Percentiles rank a stretch among this genome's conserved stretches.
Conservation (phyloP, 2,797 vertebrate species). For the Brachymystax lenok region DNA sequence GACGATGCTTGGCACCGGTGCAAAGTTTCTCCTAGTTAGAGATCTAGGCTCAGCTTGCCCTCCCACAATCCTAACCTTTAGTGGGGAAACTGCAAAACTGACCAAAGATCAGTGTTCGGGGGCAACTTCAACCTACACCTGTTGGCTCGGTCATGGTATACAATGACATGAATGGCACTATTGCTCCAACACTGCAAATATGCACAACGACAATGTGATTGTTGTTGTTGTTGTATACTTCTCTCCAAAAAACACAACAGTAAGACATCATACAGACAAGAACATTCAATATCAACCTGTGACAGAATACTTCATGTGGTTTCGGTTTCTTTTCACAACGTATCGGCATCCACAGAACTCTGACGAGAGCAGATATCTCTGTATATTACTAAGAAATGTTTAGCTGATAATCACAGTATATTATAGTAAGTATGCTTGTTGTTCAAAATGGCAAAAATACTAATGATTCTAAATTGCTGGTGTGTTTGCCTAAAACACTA, state of each 20-base stretch:
- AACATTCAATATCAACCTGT: slow-evolving; percentile 76
- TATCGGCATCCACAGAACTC: slow-evolving; percentile 57
- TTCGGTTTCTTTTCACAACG: slow-evolving; percentile 65
- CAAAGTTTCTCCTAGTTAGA: too few species aligned
- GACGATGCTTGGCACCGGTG: slow-evolving; percentile 13
- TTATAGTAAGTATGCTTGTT: slow-evolving; percentile 57
- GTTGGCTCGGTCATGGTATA: slow-evolving; percentile 3
- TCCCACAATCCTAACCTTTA: too few species aligned
- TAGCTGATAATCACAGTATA: slow-evolving; percentile 77
- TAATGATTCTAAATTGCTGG: slow-evolving; percentile 79
- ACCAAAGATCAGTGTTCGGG: too few species aligned
- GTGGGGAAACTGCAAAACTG: too few species aligned
- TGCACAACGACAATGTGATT: slow-evolving; percentile 64
- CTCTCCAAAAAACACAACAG: slow-evolving; percentile 71
- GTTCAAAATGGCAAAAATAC: slow-evolving; percentile 65
- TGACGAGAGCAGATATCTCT: slow-evolving; percentile 65
- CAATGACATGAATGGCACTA: slow-evolving; percentile 24
- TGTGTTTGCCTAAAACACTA: slow-evolving; percentile 73
- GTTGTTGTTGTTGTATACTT: slow-evolving; percentile 66
- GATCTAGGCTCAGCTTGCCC: too few species aligned
- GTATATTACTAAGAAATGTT: slow-evolving; percentile 70
- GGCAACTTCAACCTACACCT: too few species aligned
- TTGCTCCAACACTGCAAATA: slow-evolving; percentile 34
- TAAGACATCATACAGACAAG: slow-evolving; percentile 79
- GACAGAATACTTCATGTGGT: slow-evolving; percentile 69